These are phyloP conservation scores for Ormyrus nitidulus DNA, from an alignment of 2,888 invertebrate species.

Conservation along the genomic window DNA sequence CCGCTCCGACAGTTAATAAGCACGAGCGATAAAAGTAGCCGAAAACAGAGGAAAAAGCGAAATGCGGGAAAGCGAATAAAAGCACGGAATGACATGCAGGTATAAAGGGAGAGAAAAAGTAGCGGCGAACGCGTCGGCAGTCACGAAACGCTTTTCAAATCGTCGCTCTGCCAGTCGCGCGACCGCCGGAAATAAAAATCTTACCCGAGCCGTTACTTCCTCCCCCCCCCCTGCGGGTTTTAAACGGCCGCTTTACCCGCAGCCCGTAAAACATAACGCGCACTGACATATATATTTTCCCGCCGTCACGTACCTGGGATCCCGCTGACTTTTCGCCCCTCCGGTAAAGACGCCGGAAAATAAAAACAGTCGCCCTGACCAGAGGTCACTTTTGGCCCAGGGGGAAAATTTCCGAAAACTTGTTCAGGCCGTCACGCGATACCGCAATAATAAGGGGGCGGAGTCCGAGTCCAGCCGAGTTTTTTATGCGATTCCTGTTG, in stretches of 20 bases:
- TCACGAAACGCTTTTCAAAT: neutral
- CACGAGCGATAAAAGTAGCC: too few species aligned
- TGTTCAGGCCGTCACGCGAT: constrained; percentile 13
- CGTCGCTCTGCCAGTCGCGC: neutral
- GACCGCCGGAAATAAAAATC: constrained; percentile 14
- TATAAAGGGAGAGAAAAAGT: neutral
- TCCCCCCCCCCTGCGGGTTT: neutral
- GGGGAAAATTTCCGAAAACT: constrained; percentile 17
- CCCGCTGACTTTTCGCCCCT: neutral
- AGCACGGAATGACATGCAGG: too few species aligned
- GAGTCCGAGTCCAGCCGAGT: neutral
- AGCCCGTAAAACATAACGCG: constrained; percentile 19
- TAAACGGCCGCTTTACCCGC: constrained; percentile 15
- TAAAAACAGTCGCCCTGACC: neutral
- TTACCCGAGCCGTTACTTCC: neutral
- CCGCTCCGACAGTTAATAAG: too few species aligned
- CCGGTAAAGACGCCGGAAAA: neutral
- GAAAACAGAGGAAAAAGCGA: too few species aligned
- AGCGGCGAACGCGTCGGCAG: neutral
- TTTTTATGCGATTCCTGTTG: neutral
- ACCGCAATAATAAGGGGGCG: constrained; percentile 9
- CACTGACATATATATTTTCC: neutral
- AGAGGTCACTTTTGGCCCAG: constrained; percentile 9
- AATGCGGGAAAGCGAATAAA: too few species aligned
- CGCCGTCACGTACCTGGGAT: neutral